phyloP scores from a whole-genome alignment of 1,140 invertebrate genomes.

The Drosophila chauvacae region DNA sequence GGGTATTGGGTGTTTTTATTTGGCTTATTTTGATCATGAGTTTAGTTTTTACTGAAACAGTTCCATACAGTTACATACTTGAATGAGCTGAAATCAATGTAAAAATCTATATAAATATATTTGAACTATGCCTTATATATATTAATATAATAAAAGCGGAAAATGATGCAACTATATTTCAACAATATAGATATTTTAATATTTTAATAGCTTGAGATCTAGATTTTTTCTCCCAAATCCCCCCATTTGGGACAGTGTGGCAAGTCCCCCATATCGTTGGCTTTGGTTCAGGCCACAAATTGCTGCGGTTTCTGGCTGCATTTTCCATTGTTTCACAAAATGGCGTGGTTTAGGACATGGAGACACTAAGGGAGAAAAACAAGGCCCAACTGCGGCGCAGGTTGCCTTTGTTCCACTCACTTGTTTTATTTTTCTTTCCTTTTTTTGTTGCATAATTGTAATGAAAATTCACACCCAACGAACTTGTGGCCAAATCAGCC shows the following conservation, averaged over 20 bases:
- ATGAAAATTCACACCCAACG: slow-evolving; percentile 70
- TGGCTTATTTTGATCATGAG: neutral
- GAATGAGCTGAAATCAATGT: no score
- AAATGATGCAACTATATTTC: no score
- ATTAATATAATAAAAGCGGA: no score
- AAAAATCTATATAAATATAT: no score
- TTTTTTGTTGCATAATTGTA: slow-evolving; percentile 69
- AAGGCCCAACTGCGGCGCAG: neutral
- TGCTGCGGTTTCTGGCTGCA: slow-evolving; percentile 75
- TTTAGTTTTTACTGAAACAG: neutral
- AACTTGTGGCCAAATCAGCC: slow-evolving; percentile 65
- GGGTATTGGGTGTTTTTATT: neutral
- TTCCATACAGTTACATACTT: neutral
- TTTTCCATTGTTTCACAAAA: slow-evolving; percentile 78
- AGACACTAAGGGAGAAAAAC: slow-evolving; percentile 10
- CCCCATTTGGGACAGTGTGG: slow-evolving; percentile 2
- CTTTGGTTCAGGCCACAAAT: slow-evolving; percentile 62
- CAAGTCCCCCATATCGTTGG: slow-evolving; percentile 28
- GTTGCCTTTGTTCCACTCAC: slow-evolving; percentile 66
- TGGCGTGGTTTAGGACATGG: slow-evolving; percentile 57
- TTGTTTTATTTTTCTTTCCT: slow-evolving; percentile 49
- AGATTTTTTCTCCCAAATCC: neutral
- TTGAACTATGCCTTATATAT: no score
- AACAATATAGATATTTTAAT: no score
- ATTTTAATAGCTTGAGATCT: no score